Base-by-base conservation (phyloP, 2,888 invertebrate genomes). In the Lutraria lutraria region DNA sequence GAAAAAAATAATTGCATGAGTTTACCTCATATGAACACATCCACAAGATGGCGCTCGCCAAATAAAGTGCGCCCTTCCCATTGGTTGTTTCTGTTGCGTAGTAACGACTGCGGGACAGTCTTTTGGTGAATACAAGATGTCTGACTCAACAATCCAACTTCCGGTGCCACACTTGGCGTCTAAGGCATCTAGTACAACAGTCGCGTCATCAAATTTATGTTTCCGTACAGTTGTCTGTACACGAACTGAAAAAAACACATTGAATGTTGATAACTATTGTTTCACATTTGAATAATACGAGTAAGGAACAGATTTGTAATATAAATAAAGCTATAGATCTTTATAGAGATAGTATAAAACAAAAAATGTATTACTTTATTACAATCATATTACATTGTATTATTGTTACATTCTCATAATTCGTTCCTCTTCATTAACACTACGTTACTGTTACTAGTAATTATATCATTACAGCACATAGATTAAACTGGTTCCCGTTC, bases 41-140 rank as follows among this genome's bases (percentile, higher is more conserved):
- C 92, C 92, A 79, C 92, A 92, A 0, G 76, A 21, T 15, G 92
- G 92, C 16, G 92, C 89, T 56, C 68, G 60, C 92, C 92, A 92
- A 25, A 88, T 87, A 34, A 92, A 87, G 25, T 89, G 82, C 0
- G 89, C 89, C 80, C 88, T 63, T 21, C 91, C 90, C 92, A 92
- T 92, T 16, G 92, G 91, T 34, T 90, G 34, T 80, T 92, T 92
- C 29, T 89, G 86, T 81, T 91, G 89, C 16, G 92, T 92, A 19
- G 92, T 83, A 19, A 91, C 90, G n/a, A 92, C 85, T 53, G 90
- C 63, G 0, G 91, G 90, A 63, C 92, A 92, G 60, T 76, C 89
- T 68, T 88, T 81, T 0, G 92, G 92, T 21, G 88, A 87, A 76
- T 91, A 90, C 6, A 89, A 86, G 4, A 72, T 63, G 19, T 90